phyloP scores from a whole-genome alignment of 2,888 invertebrate genomes.

The Chaetoderma sp. region DNA sequence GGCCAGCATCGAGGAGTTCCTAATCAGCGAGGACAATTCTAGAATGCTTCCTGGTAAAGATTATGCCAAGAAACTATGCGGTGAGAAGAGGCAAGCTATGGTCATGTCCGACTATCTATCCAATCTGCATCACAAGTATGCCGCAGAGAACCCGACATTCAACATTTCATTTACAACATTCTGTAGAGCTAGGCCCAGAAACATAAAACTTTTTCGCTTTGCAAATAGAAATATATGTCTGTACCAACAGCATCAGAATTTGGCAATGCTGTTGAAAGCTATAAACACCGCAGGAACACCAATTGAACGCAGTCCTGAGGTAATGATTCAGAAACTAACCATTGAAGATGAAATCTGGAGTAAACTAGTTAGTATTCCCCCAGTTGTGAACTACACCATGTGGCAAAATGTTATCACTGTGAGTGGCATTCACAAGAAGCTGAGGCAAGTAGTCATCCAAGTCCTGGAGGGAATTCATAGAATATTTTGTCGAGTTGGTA shows the following conservation, averaged over 20 bases:
- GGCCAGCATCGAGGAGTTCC: too few relatives aligned
- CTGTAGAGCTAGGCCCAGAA: slow-evolving; percentile 1
- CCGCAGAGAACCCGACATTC: background rate
- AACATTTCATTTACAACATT: background rate
- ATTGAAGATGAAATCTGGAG: too few relatives aligned
- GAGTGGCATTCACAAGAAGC: background rate
- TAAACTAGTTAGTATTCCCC: too few relatives aligned
- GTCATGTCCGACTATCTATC: slow-evolving; percentile 21
- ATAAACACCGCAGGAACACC: background rate
- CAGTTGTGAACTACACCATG: background rate
- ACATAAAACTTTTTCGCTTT: background rate
- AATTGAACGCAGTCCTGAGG: slow-evolving; percentile 1
- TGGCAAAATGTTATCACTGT: slow-evolving; percentile 1
- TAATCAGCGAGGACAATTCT: slow-evolving; percentile 27
- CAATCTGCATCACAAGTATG: slow-evolving; percentile 16
- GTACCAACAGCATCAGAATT: slow-evolving; percentile 5
- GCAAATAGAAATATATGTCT: background rate
- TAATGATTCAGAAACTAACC: background rate
- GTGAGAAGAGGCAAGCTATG: slow-evolving; percentile 19
- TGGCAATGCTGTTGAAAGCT: background rate
- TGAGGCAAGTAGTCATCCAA: background rate
- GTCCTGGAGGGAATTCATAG: background rate
- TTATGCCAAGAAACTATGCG: slow-evolving; percentile 20
- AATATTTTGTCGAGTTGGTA: background rate
- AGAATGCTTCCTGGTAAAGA: slow-evolving; percentile 28